Base-by-base conservation (phyloP, 2,797 vertebrate species). In the Triplophysa bombifrons region DNA sequence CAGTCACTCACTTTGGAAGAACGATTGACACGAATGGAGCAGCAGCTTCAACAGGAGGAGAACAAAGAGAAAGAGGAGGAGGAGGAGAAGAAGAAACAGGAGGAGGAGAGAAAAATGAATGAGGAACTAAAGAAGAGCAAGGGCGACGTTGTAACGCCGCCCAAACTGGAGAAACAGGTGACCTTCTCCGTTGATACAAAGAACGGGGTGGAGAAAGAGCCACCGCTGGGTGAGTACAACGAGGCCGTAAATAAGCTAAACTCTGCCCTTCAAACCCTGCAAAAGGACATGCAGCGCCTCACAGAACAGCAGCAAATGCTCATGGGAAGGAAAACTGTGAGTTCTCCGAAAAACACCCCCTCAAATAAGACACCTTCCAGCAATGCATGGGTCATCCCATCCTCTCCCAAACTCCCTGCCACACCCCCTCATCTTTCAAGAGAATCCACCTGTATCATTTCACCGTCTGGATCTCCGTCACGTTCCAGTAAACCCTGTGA, bases 271-370 rank as follows among this genome's bases (percentile, higher is more conserved):
- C 93, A 92, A 83, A 94, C 94, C 0, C 88, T 97, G 16, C 96
- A 97, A 80, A 89, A 88, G 64, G 96, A 98, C 88, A 97, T 98
- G 96, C 94, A 97, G 87, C 93, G 94, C 73, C 92, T 98, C 20
- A 96, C 95, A 0, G 94, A 96, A 48, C 96, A 98, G 88, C 96
- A 97, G 65, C 94, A 96, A 75, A 92, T 91, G 74, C 92, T 98
- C 3, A 91, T 97, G 92, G 91, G 89, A 68, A 93, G 93, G 2
- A 89, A 85, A 73, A 27, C 88, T 2, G 22, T 83, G 83, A 58
- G 69, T 22, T 60, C 75, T 19, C 87, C 89, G 9, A 90, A 82
- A 85, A 88, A 79, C 19, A 74, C 76, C 1, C 61, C 85, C n/a
- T 87, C 89, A 5, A 88, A 87, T 60, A 91, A 90, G 77, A 89